Conservation (phyloP, 1,140 invertebrate species). For the Asobara japonica region DNA sequence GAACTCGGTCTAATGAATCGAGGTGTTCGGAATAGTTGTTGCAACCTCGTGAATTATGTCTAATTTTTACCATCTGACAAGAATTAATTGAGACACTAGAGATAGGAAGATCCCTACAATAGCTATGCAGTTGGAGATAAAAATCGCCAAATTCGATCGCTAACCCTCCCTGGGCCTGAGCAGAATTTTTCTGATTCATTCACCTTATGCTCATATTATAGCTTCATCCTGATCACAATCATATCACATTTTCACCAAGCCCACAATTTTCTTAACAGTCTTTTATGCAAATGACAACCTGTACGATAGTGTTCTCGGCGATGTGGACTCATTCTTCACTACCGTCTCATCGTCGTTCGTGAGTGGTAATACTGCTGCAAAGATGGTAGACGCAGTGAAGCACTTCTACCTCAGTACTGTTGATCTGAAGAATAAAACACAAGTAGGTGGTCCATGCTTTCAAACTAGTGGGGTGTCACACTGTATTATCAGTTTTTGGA, state of each 20-base stretch:
- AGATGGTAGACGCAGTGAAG: not conserved
- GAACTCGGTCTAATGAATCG: too few species aligned
- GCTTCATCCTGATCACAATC: not conserved
- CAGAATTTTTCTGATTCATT: too few species aligned
- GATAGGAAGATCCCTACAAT: too few species aligned
- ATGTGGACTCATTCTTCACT: conserved; percentile 20
- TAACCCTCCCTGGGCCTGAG: too few species aligned
- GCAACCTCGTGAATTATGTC: too few species aligned
- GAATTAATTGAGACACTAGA: too few species aligned
- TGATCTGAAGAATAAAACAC: conserved; percentile 12
- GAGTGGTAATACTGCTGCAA: not conserved
- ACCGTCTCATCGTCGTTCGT: not conserved
- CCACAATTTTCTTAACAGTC: not conserved
- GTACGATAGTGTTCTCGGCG: conserved; percentile 2
- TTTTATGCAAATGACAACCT: conserved; percentile 23
- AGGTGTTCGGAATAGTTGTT: too few species aligned
- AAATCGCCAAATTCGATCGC: too few species aligned
- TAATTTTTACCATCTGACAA: too few species aligned
- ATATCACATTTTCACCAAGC: not conserved
- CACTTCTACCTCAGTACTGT: conserved; percentile 32
- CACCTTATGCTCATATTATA: conserved; percentile 15
- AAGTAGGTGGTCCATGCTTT: conserved; percentile 18
- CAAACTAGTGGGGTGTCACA: not conserved
- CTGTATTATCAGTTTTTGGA: not conserved
- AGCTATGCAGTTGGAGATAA: too few species aligned